Evolutionary conservation across 2,888 invertebrate genomes (phyloP).

Genomic region (Apodemia mormo): DNA sequence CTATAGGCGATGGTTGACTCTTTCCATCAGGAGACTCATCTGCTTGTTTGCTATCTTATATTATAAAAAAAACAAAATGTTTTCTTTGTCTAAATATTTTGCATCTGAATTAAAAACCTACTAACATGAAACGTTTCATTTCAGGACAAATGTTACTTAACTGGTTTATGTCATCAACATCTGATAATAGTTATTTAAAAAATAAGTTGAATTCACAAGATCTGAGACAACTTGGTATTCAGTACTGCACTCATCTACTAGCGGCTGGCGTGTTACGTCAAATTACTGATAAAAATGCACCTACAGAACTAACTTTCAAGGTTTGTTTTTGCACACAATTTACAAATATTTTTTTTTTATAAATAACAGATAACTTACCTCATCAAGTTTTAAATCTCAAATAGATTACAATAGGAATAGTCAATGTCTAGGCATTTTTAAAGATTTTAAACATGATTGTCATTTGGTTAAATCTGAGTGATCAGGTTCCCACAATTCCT

Average conservation of each 20-base stretch:
- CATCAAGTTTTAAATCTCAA: too few relatives aligned
- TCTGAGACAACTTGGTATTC: conserved; percentile 87
- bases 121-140: conserved; percentile 43
- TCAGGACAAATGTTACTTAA: conserved; percentile 95
- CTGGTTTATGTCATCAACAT: conserved; percentile 91
- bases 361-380: too few relatives aligned
- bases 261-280: conserved; percentile 93
- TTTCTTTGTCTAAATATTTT: too few relatives aligned
- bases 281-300: conserved; percentile 87
- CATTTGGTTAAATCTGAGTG: too few relatives aligned
- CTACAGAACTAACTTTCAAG: conserved; percentile 86
- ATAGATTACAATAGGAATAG: too few relatives aligned
- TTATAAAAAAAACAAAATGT: too few relatives aligned
- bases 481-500: too few relatives aligned
- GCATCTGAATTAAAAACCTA: not conserved
- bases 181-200: conserved; percentile 85
- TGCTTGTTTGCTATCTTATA: too few relatives aligned
- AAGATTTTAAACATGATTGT: too few relatives aligned
- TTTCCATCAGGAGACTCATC: too few relatives aligned
- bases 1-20: too few relatives aligned
- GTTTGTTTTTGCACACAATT: conserved; percentile 61
- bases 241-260: conserved; percentile 93
- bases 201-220: conserved; percentile 86
- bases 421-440: too few relatives aligned
- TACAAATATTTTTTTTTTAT: not conserved